phyloP scores from a whole-genome alignment of 2,888 invertebrate species.

The Nasonia oneida region DNA sequence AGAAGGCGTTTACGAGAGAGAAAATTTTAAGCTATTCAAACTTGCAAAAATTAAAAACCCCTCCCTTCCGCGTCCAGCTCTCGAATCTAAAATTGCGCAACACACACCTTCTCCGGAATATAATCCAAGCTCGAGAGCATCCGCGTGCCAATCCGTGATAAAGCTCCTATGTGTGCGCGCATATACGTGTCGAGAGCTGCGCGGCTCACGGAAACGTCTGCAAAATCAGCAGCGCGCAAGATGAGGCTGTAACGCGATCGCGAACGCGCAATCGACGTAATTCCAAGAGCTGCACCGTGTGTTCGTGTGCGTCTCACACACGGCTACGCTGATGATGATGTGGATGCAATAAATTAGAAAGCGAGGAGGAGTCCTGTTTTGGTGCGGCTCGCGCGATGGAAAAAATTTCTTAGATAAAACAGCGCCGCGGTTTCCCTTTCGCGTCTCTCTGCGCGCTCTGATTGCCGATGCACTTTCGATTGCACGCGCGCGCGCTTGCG shows the following conservation, averaged over 20 bases:
- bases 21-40: too few relatives aligned
- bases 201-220: neutral
- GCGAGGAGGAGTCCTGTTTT: neutral
- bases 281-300: slow-evolving; percentile 26
- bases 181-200: neutral
- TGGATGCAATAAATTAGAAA: slow-evolving; percentile 60
- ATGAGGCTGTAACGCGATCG: slow-evolving; percentile 49
- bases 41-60: too few relatives aligned
- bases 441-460: neutral
- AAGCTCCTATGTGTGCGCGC: neutral
- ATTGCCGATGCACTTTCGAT: neutral
- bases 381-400: neutral
- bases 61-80: too few relatives aligned
- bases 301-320: slow-evolving; percentile 25
- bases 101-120: neutral
- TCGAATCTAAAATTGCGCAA: slow-evolving; percentile 1
- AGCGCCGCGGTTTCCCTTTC: neutral
- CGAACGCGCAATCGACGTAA: slow-evolving; percentile 58
- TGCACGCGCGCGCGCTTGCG: neutral
- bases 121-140: neutral
- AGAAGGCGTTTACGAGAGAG: neutral
- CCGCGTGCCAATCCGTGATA: slow-evolving; percentile 20
- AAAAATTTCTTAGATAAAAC: slow-evolving; percentile 11
- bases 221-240: slow-evolving; percentile 48
- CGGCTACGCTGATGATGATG: neutral